These are phyloP conservation scores for Hipparchia sbordonii DNA, from an alignment of 2,888 invertebrate genomes.

Conservation along the genomic window DNA sequence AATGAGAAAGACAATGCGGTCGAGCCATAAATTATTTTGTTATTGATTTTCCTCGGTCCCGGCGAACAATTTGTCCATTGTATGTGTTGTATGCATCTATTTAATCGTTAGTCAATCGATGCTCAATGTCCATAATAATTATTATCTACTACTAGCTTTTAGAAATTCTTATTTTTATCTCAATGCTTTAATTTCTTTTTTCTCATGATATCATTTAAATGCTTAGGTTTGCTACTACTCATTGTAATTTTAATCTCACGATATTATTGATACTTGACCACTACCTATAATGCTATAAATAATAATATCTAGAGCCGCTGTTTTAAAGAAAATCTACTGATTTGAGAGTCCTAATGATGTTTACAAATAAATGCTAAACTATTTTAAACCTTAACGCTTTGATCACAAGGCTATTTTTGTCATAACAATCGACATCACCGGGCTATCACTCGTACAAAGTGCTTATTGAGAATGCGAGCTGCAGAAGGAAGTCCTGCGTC, in stretches of 20 bases:
- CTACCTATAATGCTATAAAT: background rate
- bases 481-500: slow-evolving; percentile 43
- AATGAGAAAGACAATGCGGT: slow-evolving; percentile 35
- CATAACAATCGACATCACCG: background rate
- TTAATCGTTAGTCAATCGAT: too few species aligned
- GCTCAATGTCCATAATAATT: too few species aligned
- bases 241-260: background rate
- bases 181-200: background rate
- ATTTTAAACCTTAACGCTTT: slow-evolving; percentile 9
- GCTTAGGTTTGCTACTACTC: background rate
- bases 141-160: too few species aligned
- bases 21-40: slow-evolving; percentile 31
- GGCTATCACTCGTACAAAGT: slow-evolving; percentile 17
- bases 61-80: background rate
- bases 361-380: background rate
- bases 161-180: background rate
- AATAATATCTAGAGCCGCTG: background rate
- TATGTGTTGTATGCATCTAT: too few species aligned
- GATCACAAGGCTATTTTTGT: background rate
- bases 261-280: background rate
- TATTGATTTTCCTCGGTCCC: slow-evolving; percentile 31
- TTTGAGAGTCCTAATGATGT: background rate
- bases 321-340: background rate
- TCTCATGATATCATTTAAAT: background rate
- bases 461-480: slow-evolving; percentile 24